Percentiles rank a stretch among this genome's conserved stretches.
These are phyloP conservation scores for Perithous albicinctus DNA, from an alignment of 2,888 invertebrate genomes.

Conservation along the genomic window DNA sequence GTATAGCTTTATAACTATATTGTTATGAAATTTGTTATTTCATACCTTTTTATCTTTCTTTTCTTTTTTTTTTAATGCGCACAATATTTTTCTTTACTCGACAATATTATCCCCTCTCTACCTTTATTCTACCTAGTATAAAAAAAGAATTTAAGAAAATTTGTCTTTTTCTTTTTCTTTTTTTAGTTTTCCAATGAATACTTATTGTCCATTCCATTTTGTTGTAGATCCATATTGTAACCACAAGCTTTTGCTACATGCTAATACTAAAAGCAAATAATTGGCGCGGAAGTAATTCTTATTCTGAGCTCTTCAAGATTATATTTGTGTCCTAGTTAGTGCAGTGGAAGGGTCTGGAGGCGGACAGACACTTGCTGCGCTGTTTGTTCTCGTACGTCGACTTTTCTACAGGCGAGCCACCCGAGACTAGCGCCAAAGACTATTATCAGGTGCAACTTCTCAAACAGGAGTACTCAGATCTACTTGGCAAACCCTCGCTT, in stretches of 20 bases:
- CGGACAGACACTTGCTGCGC: constrained; percentile 98
- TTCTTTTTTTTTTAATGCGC: no score
- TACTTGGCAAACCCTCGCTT: constrained; percentile 94
- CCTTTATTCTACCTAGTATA: no score
- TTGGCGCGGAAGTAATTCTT: constrained; percentile 21
- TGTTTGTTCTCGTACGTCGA: constrained; percentile 96
- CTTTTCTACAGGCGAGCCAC: constrained; percentile 89
- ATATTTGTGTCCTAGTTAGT: constrained; percentile 89
- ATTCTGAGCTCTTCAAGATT: constrained; percentile 66
- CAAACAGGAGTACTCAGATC: constrained; percentile 91
- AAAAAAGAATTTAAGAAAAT: no score
- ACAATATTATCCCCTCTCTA: no score
- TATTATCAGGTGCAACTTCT: constrained; percentile 90
- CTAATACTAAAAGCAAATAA: constrained; percentile 25
- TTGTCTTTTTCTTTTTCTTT: no score
- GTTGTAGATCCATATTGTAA: constrained; percentile 37
- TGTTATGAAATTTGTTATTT: no score
- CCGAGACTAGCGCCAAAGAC: constrained; percentile 85
- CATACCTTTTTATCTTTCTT: no score
- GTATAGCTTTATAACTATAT: no score
- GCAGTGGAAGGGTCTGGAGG: constrained; percentile 96
- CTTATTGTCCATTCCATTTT: constrained; percentile 10
- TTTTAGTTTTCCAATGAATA: no score
- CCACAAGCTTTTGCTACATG: constrained; percentile 3
- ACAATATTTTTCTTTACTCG: no score